Conservation (phyloP, 2,888 invertebrate species). For the Tethea ocularis region DNA sequence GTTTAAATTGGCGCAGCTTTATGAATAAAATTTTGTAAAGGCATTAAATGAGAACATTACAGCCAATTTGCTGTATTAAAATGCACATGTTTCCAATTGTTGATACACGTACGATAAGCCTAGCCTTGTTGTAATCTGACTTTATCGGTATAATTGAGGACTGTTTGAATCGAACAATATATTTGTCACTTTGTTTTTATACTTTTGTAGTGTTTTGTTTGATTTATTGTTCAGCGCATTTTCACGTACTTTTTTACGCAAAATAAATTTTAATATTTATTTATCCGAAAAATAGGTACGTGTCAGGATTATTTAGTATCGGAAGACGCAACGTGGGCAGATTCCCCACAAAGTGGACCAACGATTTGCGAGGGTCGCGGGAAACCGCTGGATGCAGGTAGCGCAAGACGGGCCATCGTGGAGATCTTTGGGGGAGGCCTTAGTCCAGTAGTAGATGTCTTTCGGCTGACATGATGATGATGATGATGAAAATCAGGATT, state of each 20-base stretch:
- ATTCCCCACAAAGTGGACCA: too few relatives aligned
- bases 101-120: conserved; percentile 57
- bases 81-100: conserved; percentile 42
- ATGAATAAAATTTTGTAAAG: conserved; percentile 5
- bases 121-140: conserved; percentile 49
- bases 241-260: not conserved
- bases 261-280: too few relatives aligned
- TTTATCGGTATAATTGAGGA: conserved; percentile 50
- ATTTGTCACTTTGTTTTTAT: not conserved
- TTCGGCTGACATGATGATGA: too few relatives aligned
- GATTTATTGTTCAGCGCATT: not conserved
- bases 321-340: too few relatives aligned
- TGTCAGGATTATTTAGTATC: too few relatives aligned
- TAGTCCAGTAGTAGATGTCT: too few relatives aligned
- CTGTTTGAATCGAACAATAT: conserved; percentile 22
- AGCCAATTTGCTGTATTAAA: conserved; percentile 43
- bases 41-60: conserved; percentile 15
- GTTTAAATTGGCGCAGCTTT: conserved; percentile 1
- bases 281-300: not conserved
- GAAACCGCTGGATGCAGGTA: too few relatives aligned
- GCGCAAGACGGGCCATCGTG: too few relatives aligned
- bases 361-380: too few relatives aligned
- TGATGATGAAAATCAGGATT: too few relatives aligned
- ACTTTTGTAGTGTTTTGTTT: not conserved
- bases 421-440: too few relatives aligned